A percentile compares a stretch with the other conserved stretches of the same genome.
phyloP scores from a whole-genome alignment of 2,797 vertebrate genomes.

The Phrynocephalus guinanensis region DNA sequence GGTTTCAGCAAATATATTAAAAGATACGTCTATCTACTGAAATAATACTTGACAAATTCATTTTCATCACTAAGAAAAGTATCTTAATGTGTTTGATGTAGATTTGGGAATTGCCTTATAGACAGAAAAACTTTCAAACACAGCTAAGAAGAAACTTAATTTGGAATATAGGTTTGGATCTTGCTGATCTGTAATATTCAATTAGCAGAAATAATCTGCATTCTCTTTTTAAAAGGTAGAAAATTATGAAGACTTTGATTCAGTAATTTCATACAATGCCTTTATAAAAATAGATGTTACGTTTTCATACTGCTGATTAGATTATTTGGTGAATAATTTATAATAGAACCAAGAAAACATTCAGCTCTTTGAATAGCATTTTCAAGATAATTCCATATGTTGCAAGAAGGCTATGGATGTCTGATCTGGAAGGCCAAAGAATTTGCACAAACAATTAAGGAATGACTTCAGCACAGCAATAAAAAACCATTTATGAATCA shows the following conservation, averaged over 20 bases:
- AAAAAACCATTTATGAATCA: slow-evolving; percentile 65
- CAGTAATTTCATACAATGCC: slow-evolving; percentile 6
- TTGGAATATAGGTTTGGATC: background rate
- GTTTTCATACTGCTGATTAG: slow-evolving; percentile 30
- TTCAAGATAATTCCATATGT: slow-evolving; percentile 23
- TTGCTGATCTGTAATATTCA: background rate
- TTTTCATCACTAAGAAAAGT: background rate
- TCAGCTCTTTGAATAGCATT: slow-evolving; percentile 43
- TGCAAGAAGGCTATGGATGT: slow-evolving; percentile 49
- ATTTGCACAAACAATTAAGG: slow-evolving; percentile 69
- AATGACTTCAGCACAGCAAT: slow-evolving; percentile 68
- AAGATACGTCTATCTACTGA: background rate
- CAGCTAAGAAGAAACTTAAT: slow-evolving; percentile 2
- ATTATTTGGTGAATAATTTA: slow-evolving; percentile 42
- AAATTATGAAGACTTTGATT: slow-evolving; percentile 15
- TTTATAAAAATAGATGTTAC: background rate
- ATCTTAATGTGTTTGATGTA: background rate
- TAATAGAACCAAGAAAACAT: slow-evolving; percentile 43
- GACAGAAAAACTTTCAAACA: slow-evolving; percentile 6
- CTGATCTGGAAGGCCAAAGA: slow-evolving; percentile 70
- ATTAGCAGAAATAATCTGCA: slow-evolving; percentile 3
- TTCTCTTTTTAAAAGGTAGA: slow-evolving; percentile 1
- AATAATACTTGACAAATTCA: background rate
- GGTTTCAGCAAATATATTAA: background rate
- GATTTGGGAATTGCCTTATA: background rate